Evolutionary conservation across 2,888 invertebrate species (phyloP), one percentile per base, ranked within the genome.

Genomic region (Acanthococcus lagerstroemiae): DNA sequence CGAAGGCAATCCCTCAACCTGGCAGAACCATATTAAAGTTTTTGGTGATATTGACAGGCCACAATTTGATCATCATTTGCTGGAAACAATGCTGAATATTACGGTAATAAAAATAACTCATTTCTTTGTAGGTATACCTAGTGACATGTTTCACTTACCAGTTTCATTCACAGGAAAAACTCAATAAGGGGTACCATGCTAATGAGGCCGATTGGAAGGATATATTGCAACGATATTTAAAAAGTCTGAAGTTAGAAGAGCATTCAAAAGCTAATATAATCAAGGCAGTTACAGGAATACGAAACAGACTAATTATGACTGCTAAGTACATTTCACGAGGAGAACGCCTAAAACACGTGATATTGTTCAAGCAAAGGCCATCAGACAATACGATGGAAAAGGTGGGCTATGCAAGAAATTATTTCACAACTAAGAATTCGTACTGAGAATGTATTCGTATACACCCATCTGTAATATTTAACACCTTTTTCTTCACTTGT

Each of bases 1-100:
- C 21, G 66, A 66, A 48, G 66, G 56, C 21, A 57, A 55, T 50
- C 66, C 66, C 6, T 21, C 25, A 7, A 57, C 30, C 30, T 66
- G 66, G 66, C 45, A 57, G 17, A 56, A 57, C 12, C n/a, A n/a
- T 3, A 37, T 37, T 37, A n/a, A 37, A n/a, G n/a, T 9, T 37
- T 3, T 37, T 2, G 3, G 37, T n/a, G n/a, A 37, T 37, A 37
- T 37, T 37, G 2, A 9, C n/a, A 3, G 37, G 2, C 12, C 12
- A 1, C 12, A 9, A 37, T 37, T 37, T 37, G 37, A 37, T n/a
- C 12, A 37, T 37, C 12, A 37, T 37, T 37, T 15, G 12, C 3
- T 37, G n/a, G 12, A 37, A n/a, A 37, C 37, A 3, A 37, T 37
- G n/a, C 37, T 37, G n/a, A n/a, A n/a, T n/a, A n/a, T n/a, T n/a